These are phyloP conservation scores for Xiphorhynchus erythropygius DNA, from an alignment of 2,797 vertebrate genomes.

Conservation along the genomic window DNA sequence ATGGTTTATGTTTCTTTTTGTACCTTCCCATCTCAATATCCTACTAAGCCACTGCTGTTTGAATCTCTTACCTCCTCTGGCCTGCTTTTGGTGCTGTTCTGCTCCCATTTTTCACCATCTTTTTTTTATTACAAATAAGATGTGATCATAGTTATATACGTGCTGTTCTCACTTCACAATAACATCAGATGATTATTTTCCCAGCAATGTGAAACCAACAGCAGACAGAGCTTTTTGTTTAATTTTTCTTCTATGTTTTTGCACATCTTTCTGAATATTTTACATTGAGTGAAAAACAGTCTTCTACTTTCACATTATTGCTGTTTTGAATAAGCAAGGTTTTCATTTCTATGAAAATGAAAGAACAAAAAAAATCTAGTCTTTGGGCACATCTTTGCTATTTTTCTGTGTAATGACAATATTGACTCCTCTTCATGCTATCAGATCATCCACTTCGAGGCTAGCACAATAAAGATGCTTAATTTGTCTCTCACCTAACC, in stretches of 20 bases:
- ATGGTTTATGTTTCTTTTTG: not conserved
- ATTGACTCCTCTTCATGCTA: not conserved
- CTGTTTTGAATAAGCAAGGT: not conserved
- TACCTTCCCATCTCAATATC: not conserved
- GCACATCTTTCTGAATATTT: not conserved
- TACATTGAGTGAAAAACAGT: not conserved
- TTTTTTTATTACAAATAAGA: conserved; percentile 19
- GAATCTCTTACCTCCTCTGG: not conserved
- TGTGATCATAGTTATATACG: not conserved
- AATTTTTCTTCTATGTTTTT: not conserved
- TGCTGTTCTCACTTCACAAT: not conserved
- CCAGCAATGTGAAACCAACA: not conserved
- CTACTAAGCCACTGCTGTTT: not conserved
- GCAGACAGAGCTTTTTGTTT: not conserved
- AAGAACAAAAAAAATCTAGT: not conserved
- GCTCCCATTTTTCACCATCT: not conserved
- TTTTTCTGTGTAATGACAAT: not conserved
- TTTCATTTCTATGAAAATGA: not conserved
- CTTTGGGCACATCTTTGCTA: not conserved
- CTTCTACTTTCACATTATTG: not conserved
- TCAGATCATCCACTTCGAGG: not conserved
- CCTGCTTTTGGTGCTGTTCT: not conserved
- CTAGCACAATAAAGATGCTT: not conserved
- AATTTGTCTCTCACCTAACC: not conserved
- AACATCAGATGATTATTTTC: conserved; percentile 5